These are phyloP conservation scores for Cheiracanthium punctorium DNA, from an alignment of 2,888 invertebrate genomes.

Conservation along the genomic window DNA sequence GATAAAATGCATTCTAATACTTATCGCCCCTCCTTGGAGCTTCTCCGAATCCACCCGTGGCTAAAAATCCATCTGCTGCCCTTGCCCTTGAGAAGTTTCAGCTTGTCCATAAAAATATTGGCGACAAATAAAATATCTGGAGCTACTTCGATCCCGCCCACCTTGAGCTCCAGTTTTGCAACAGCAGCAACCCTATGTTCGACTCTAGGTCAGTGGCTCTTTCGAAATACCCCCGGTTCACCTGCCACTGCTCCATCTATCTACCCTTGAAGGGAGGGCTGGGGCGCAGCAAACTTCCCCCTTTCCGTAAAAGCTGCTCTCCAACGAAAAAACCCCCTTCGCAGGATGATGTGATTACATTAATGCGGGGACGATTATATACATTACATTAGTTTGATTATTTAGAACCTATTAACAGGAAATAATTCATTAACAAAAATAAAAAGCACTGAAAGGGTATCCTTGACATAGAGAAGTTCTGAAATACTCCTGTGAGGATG, in stretches of 20 bases:
- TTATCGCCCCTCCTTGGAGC: too few relatives aligned
- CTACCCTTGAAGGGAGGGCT: not conserved
- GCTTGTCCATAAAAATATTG: too few relatives aligned
- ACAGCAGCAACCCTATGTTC: not conserved
- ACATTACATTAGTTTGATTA: slow-evolving; percentile 3
- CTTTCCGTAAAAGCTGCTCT: not conserved
- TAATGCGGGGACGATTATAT: not conserved
- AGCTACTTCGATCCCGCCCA: not conserved
- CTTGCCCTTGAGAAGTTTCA: too few relatives aligned
- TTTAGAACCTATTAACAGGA: not conserved
- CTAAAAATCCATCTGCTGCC: too few relatives aligned
- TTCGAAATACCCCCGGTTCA: not conserved
- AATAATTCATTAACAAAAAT: not conserved
- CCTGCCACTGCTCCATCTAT: too few relatives aligned
- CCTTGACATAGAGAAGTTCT: not conserved
- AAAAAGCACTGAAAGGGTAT: not conserved
- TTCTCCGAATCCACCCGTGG: too few relatives aligned
- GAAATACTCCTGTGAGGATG: not conserved
- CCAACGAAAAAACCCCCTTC: not conserved
- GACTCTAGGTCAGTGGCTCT: slow-evolving; percentile 44
- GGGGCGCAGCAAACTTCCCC: not conserved
- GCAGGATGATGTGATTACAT: not conserved
- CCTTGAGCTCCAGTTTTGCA: not conserved
- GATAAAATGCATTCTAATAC: too few relatives aligned
- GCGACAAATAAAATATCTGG: not conserved